Conservation (phyloP, 64 coral and sea anemone species). For the Hydrozoanthus tunicans region DNA sequence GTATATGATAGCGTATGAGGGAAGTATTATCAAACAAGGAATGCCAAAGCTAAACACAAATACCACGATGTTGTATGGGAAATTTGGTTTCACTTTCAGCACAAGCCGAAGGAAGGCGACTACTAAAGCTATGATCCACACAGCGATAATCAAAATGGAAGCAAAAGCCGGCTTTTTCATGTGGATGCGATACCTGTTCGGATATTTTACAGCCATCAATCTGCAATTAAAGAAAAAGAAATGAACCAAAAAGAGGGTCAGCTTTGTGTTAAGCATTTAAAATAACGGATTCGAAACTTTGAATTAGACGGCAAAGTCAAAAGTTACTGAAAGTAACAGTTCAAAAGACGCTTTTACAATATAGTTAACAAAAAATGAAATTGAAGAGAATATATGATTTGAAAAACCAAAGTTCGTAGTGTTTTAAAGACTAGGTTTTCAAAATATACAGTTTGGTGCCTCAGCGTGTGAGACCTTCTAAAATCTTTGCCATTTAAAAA, state of each 20-base stretch:
- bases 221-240: conserved; percentile 42
- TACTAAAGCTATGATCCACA: conserved; percentile 63
- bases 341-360: too few species aligned
- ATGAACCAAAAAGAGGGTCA: neutral
- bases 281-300: neutral
- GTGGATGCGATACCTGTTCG: conserved; percentile 74
- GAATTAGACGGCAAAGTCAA: too few species aligned
- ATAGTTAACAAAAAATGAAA: too few species aligned
- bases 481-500: too few species aligned
- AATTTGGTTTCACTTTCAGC: neutral
- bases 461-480: too few species aligned
- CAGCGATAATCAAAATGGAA: conserved; percentile 58
- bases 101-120: conserved; percentile 48
- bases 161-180: conserved; percentile 70
- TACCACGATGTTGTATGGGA: conserved; percentile 63
- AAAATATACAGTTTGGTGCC: too few species aligned
- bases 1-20: conserved; percentile 78
- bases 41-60: conserved; percentile 72
- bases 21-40: conserved; percentile 67
- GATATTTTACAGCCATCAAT: conserved; percentile 79
- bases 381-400: too few species aligned
- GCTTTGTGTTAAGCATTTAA: neutral
- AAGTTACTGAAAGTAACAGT: too few species aligned
- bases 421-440: too few species aligned
- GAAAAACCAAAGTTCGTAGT: too few species aligned